phyloP scores from a whole-genome alignment of 2,888 invertebrate genomes.

The Parnassius smintheus region DNA sequence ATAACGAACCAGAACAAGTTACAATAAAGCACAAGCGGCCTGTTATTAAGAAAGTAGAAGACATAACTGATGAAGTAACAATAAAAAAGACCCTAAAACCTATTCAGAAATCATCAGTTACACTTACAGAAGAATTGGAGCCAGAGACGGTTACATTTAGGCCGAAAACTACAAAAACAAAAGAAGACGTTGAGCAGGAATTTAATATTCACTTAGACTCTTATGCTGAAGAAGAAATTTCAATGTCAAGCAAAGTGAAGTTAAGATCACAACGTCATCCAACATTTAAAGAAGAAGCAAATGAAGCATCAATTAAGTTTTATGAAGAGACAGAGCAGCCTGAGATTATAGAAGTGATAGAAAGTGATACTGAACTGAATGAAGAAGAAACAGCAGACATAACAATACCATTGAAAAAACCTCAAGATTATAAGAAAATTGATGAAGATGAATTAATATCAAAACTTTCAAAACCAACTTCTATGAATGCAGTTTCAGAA shows the following conservation, averaged over 20 bases:
- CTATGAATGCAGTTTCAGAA: constrained; percentile 65
- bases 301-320: constrained; percentile 86
- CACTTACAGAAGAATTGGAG: constrained; percentile 87
- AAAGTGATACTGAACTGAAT: constrained; percentile 68
- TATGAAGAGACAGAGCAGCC: constrained; percentile 71
- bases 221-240: constrained; percentile 93
- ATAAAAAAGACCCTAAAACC: constrained; percentile 88
- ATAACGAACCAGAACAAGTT: constrained; percentile 65
- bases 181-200: constrained; percentile 94
- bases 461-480: constrained; percentile 57
- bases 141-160: constrained; percentile 90
- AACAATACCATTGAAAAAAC: constrained; percentile 61
- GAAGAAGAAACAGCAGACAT: constrained; percentile 62
- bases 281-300: constrained; percentile 88
- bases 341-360: constrained; percentile 71
- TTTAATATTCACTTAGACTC: constrained; percentile 92
- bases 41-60: constrained; percentile 73
- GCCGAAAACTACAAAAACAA: constrained; percentile 87
- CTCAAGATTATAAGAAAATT: constrained; percentile 49
- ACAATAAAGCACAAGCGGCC: constrained; percentile 65
- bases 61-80: constrained; percentile 83
- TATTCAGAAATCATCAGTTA: constrained; percentile 83
- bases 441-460: constrained; percentile 65
- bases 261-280: constrained; percentile 87
- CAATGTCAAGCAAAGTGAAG: constrained; percentile 91